Evolutionary conservation across 1,140 invertebrate genomes (phyloP).

Genomic region (Cotesia glomerata): DNA sequence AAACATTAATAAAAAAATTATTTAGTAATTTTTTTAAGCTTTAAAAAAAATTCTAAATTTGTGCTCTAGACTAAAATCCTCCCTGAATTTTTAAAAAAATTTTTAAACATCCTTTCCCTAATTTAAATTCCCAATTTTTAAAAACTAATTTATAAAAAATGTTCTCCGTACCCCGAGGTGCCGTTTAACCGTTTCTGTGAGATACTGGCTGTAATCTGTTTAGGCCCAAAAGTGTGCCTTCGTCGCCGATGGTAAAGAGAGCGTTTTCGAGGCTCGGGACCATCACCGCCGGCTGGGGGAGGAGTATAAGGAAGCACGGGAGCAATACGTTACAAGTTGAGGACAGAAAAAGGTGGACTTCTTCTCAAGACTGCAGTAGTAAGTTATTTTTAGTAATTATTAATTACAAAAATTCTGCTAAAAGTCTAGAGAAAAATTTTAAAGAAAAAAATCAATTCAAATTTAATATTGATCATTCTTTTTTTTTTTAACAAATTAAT

Average conservation of each 20-base stretch:
- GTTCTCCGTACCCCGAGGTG: slow-evolving; percentile 53
- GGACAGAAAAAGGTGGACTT: slow-evolving; percentile 91
- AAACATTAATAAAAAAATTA: too few species aligned
- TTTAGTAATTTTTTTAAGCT: too few species aligned
- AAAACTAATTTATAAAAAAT: neutral
- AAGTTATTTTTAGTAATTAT: slow-evolving; percentile 49
- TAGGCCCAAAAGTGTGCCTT: slow-evolving; percentile 90
- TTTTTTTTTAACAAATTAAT: too few species aligned
- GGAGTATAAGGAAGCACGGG: slow-evolving; percentile 80
- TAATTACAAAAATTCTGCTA: slow-evolving; percentile 4
- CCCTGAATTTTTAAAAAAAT: too few species aligned
- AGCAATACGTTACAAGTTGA: slow-evolving; percentile 75
- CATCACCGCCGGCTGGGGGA: slow-evolving; percentile 88
- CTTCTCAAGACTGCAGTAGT: slow-evolving; percentile 91
- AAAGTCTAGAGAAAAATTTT: neutral
- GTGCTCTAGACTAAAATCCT: too few species aligned
- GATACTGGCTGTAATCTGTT: slow-evolving; percentile 63
- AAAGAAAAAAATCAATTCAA: too few species aligned
- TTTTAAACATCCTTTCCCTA: neutral
- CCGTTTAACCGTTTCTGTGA: slow-evolving; percentile 60
- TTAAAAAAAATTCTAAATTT: too few species aligned
- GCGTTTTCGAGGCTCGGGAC: slow-evolving; percentile 88
- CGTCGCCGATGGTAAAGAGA: slow-evolving; percentile 92
- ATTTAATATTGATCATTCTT: too few species aligned
- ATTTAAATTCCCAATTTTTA: neutral